Base-by-base conservation (phyloP, 2,113 vertebrate genomes). In the Nothocercus nigrocapillus region DNA sequence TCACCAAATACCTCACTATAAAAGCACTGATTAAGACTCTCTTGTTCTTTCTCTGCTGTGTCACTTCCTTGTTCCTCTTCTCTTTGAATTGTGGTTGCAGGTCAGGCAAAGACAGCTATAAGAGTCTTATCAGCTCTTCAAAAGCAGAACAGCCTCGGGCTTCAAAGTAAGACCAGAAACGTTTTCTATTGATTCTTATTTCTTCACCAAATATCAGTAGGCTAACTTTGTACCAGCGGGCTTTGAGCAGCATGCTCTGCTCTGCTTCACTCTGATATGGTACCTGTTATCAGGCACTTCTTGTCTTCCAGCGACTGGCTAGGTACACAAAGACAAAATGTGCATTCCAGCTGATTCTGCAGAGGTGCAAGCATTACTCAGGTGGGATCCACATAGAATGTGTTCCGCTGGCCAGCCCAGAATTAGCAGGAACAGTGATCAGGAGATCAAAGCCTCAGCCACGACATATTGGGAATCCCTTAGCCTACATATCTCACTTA, bases 161-260 rank as follows among this genome's bases (percentile, higher is more conserved):
- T 84, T 88, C 32, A 75, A 70, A 90, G 51, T 22, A 32, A 85
- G 61, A 58, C 18, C 32, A 58, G 45, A 94, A 95, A 93, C 9
- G 27, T 36, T 40, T 51, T 67, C 38, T 28, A 32, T 15, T 0
- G 1, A 44, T 36, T 88, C 45, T 45, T 22, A 38, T 63, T 70
- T 94, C 67, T 16, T 68, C 32, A n/a, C 24, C 59, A 81, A 59
- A 67, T 32, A 45, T 2, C 47, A 17, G 18, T 68, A 18, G 32
- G 69, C 2, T 78, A 72, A 75, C 64, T 88, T 68, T 38, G 3
- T 56, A 38, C 54, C 13, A 68, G 34, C 18, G 34, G 8, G 4
- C 34, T 86, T 69, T 67, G 61, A 45, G 40, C 32, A 11, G 1
- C 25, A 58, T 86, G n/a, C n/a, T n/a, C 51, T 84, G n/a, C 36